phyloP scores from a whole-genome alignment of 2,797 vertebrate genomes.

The Onychomys arenicola region DNA sequence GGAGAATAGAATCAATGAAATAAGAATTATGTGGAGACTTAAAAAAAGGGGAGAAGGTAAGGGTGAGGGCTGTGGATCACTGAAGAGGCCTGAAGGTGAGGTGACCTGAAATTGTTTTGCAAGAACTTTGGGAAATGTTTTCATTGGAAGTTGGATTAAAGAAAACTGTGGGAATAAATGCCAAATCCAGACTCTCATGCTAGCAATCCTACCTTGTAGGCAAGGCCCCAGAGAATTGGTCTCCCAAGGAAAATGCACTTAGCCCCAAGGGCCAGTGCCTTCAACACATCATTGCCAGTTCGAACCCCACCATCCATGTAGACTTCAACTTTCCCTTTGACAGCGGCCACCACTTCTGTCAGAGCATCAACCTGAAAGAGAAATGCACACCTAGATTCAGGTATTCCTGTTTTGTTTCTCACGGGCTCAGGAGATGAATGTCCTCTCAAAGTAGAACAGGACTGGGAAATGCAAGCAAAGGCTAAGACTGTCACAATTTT shows the following conservation, averaged over 20 bases:
- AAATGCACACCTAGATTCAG: not conserved
- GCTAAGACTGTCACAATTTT: not conserved
- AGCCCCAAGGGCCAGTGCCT: constrained; percentile 95
- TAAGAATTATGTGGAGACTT: not conserved
- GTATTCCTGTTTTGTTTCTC: not conserved
- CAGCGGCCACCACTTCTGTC: constrained; percentile 93
- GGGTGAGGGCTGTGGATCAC: rapidly evolving
- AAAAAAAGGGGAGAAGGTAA: not conserved
- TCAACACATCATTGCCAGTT: constrained; percentile 95
- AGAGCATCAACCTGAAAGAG: constrained; percentile 94
- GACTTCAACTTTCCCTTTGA: constrained; percentile 93
- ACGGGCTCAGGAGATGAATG: not conserved
- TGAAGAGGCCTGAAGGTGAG: not conserved
- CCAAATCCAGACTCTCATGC: rapidly evolving
- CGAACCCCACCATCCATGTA: constrained; percentile 97
- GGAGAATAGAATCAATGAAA: not conserved
- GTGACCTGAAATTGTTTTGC: rapidly evolving
- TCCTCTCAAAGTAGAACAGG: not conserved
- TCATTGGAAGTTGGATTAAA: not conserved
- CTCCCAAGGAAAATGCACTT: constrained; percentile 97
- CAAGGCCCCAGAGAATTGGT: constrained; percentile 96
- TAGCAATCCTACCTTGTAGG: constrained; percentile 92
- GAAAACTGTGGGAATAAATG: not conserved
- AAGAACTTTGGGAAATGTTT: not conserved
- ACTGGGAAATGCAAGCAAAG: not conserved